Evolutionary conservation across 2,888 invertebrate genomes (phyloP).

Genomic region (Leptothorax acervorum): DNA sequence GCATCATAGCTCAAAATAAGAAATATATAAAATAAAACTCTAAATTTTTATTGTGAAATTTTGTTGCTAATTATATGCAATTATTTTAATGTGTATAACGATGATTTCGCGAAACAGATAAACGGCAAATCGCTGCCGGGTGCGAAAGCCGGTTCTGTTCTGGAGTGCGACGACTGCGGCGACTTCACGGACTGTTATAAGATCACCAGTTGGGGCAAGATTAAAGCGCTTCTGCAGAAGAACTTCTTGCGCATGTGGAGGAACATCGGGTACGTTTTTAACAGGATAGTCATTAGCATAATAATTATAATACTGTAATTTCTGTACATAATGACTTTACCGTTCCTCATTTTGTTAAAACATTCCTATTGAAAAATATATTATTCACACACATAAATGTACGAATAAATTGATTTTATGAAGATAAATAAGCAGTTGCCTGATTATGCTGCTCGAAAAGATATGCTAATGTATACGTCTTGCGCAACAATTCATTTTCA

Average conservation of each 20-base stretch:
- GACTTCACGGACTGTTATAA: conserved; percentile 87
- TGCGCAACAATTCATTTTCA: background rate
- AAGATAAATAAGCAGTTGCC: background rate
- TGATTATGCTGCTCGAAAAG: background rate
- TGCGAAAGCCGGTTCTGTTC: conserved; percentile 85
- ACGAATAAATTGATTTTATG: background rate
- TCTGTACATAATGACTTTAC: background rate
- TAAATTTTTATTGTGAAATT: background rate
- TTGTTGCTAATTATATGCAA: background rate
- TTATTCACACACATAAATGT: background rate
- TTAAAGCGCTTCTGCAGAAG: conserved; percentile 94
- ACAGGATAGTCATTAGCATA: background rate
- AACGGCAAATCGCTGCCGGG: conserved; percentile 82
- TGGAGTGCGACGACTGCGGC: conserved; percentile 88
- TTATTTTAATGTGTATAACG: background rate
- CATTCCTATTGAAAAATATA: background rate
- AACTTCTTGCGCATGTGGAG: conserved; percentile 97
- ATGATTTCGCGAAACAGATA: conserved; percentile 75
- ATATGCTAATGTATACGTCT: background rate
- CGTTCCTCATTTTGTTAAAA: background rate
- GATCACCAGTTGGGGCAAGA: conserved; percentile 94
- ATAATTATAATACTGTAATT: conserved; percentile 5
- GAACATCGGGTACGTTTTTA: conserved; percentile 90
- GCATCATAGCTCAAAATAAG: background rate
- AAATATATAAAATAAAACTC: conserved; percentile 1